Conservation (phyloP, 2,797 vertebrate species). For the Sebastes jordani region DNA sequence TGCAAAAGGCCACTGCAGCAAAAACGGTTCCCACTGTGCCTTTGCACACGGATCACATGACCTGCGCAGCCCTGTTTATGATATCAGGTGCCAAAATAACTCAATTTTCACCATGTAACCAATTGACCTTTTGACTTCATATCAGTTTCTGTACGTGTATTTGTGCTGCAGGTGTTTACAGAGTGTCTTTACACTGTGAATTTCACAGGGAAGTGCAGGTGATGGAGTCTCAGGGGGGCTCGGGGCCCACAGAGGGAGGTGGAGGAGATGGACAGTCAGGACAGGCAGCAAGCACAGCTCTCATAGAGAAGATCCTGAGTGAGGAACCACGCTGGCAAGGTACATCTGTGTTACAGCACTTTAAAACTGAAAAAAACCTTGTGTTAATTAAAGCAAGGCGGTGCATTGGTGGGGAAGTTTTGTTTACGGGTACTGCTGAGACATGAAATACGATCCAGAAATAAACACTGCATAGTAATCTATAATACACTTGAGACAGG, state of each 20-base stretch:
- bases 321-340: constrained; percentile 99
- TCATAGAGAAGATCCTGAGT: constrained; percentile 96
- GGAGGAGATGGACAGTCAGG: constrained; percentile 93
- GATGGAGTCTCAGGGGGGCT: constrained; percentile 93
- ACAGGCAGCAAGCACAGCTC: constrained; percentile 95
- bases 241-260: constrained; percentile 87
- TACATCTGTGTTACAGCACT: constrained; percentile 48
- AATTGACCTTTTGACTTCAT: not conserved
- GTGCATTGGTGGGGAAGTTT: not conserved
- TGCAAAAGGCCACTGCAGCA: constrained; percentile 96
- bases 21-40: constrained; percentile 97
- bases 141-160: not conserved
- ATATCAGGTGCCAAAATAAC: constrained; percentile 87
- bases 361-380: not conserved
- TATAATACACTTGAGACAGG: not conserved
- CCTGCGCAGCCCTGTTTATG: constrained; percentile 94
- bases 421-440: not conserved
- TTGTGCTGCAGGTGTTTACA: not conserved
- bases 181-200: not conserved
- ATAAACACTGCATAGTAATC: not conserved
- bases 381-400: not conserved
- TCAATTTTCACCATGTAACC: not conserved
- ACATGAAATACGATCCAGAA: not conserved
- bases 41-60: constrained; percentile 98
- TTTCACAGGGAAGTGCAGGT: constrained; percentile 93